Conservation (phyloP, 1,140 invertebrate species). For the Pentalonia nigronervosa region DNA sequence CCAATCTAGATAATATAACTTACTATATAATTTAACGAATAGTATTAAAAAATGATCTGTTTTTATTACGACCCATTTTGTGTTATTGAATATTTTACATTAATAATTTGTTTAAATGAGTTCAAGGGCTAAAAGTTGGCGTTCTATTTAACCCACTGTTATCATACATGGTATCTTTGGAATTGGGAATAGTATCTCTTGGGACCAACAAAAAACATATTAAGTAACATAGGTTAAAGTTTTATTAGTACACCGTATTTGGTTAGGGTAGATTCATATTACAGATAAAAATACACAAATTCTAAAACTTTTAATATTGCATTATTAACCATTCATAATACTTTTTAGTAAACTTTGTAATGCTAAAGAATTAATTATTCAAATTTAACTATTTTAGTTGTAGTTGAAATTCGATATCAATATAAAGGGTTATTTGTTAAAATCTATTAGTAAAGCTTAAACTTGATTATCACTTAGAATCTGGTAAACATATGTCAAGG, state of each 20-base stretch:
- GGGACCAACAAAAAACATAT: conserved; percentile 27
- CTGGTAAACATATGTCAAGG: not conserved
- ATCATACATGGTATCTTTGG: not conserved
- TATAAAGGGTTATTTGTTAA: not conserved
- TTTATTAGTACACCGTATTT: not conserved
- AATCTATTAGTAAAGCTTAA: not conserved
- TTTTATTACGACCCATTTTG: not conserved
- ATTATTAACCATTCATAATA: not conserved
- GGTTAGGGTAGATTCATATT: conserved; percentile 42
- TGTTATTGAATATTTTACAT: not conserved
- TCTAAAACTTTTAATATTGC: not conserved
- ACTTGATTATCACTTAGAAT: not conserved
- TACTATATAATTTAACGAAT: not conserved
- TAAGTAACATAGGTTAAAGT: conserved; percentile 11
- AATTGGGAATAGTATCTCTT: conserved; percentile 12
- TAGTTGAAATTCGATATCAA: not conserved
- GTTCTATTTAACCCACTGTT: not conserved
- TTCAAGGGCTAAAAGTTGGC: not conserved
- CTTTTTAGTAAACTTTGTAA: not conserved
- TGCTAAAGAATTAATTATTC: not conserved
- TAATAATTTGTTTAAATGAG: not conserved
- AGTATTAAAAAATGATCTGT: not conserved
- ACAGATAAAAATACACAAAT: conserved; percentile 25
- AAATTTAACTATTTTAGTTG: not conserved
- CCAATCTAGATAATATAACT: not conserved